Evolutionary conservation across 2,888 invertebrate species (phyloP).

Genomic region (Adelphocoris suturalis): DNA sequence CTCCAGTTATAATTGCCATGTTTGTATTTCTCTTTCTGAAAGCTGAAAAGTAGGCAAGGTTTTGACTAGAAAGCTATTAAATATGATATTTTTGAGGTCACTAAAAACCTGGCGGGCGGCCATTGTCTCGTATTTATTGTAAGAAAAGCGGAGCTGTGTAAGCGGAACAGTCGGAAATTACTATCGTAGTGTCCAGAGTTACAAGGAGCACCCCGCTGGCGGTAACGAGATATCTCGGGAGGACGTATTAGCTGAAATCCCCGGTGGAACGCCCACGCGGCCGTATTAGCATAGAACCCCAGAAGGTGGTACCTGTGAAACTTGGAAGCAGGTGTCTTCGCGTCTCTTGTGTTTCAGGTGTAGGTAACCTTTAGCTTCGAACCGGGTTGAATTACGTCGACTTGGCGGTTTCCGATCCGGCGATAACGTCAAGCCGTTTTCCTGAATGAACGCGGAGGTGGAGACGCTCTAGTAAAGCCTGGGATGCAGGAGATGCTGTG

Average conservation of each 20-base stretch:
- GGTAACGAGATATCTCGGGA: conserved; percentile 29
- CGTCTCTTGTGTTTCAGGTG: conserved; percentile 1
- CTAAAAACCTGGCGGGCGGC: no score
- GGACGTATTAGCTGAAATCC: conserved; percentile 17
- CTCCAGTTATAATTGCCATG: no score
- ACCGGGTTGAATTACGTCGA: conserved; percentile 30
- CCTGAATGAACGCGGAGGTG: conserved; percentile 33
- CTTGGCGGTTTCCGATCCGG: background rate
- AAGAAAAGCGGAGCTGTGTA: background rate
- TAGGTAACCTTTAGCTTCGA: conserved; percentile 31
- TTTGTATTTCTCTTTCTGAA: no score
- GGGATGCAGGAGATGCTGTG: background rate
- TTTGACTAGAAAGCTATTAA: no score
- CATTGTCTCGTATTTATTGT: no score
- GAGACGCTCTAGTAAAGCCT: background rate
- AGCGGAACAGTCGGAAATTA: conserved; percentile 21
- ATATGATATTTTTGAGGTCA: no score
- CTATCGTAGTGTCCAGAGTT: background rate
- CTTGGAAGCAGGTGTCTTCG: conserved; percentile 28
- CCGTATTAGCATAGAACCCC: conserved; percentile 10
- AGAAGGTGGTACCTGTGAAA: conserved; percentile 3
- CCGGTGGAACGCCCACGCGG: conserved; percentile 7
- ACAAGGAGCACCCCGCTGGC: conserved; percentile 35
- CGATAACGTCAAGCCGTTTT: conserved; percentile 36
- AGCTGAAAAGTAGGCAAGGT: no score